Evolutionary conservation across 1,140 invertebrate genomes (phyloP).

Genomic region (Drosophila rhopaloa): DNA sequence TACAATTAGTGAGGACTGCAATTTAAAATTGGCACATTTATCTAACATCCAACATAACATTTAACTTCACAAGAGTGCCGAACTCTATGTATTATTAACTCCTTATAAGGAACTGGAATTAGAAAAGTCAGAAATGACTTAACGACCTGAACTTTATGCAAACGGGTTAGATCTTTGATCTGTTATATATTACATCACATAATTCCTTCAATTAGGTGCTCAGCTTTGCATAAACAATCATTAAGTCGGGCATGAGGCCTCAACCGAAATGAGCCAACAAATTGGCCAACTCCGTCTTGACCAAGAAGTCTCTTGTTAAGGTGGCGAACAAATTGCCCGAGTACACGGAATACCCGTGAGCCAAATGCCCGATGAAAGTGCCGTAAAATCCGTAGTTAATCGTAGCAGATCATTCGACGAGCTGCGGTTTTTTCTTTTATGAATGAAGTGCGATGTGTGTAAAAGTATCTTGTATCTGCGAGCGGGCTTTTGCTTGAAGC

Average conservation of each 20-base stretch:
- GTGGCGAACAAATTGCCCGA: constrained; percentile 42
- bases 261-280: constrained; percentile 42
- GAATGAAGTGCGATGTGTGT: constrained; percentile 57
- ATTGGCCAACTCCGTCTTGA: constrained; percentile 40
- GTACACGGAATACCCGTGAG: constrained; percentile 26
- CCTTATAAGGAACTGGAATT: not conserved
- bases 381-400: constrained; percentile 44
- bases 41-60: not conserved
- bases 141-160: constrained; percentile 5
- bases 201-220: constrained; percentile 53
- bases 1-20: not conserved
- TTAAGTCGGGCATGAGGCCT: constrained; percentile 42
- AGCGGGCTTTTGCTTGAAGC: constrained; percentile 45
- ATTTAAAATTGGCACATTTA: not conserved
- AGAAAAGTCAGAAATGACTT: not conserved
- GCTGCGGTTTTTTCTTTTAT: constrained; percentile 36
- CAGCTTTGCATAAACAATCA: constrained; percentile 58
- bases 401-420: constrained; percentile 26
- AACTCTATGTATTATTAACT: not conserved
- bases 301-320: constrained; percentile 28
- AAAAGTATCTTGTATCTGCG: constrained; percentile 24
- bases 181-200: constrained; percentile 30
- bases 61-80: not conserved
- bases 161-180: constrained; percentile 6
- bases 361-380: constrained; percentile 7